Conservation (phyloP, 2,113 vertebrate species). For the Anthoscopus minutus region DNA sequence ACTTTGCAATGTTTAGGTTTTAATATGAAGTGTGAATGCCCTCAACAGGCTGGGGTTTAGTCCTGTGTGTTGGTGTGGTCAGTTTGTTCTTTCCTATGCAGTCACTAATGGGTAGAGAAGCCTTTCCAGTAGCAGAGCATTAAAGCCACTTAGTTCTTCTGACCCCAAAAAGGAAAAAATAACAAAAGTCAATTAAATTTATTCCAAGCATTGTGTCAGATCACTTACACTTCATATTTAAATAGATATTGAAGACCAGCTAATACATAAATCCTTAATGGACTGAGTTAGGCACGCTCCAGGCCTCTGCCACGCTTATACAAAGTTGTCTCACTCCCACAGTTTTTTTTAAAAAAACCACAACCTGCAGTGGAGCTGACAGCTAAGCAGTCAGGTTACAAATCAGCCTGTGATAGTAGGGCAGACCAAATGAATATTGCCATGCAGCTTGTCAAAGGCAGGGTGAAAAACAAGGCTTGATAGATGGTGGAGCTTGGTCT, state of each 20-base stretch:
- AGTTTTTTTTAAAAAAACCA: constrained; percentile 55
- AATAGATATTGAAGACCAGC: background rate
- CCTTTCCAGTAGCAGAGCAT: background rate
- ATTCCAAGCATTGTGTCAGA: background rate
- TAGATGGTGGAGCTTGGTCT: background rate
- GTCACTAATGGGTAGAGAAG: background rate
- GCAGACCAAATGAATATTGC: constrained; percentile 9
- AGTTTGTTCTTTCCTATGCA: background rate
- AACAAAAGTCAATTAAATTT: background rate
- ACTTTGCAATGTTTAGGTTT: background rate
- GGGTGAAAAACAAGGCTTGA: background rate
- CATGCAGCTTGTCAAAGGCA: constrained; percentile 8
- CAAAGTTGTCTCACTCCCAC: constrained; percentile 10
- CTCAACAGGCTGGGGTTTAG: background rate
- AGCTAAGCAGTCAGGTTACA: constrained; percentile 55
- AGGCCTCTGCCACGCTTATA: background rate
- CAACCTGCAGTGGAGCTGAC: constrained; percentile 35
- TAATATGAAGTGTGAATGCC: background rate
- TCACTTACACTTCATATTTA: background rate
- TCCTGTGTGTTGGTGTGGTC: accelerated
- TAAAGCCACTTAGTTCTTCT: background rate
- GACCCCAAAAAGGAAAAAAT: background rate
- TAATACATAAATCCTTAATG: background rate
- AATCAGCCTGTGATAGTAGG: constrained; percentile 20
- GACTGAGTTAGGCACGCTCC: background rate